Base-by-base conservation (phyloP, 2,888 invertebrate species). In the Drosophila cracens region DNA sequence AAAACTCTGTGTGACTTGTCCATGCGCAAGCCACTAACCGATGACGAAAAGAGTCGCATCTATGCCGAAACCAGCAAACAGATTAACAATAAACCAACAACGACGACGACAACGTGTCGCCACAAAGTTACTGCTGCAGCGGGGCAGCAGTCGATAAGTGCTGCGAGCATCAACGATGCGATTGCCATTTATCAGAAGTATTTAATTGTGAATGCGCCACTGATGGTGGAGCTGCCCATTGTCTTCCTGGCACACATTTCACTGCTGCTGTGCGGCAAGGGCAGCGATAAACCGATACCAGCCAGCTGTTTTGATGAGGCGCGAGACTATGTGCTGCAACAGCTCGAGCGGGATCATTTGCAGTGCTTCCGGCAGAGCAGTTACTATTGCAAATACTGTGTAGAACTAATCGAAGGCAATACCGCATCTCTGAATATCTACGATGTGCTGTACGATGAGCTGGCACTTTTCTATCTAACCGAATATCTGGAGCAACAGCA, bases 401-500 rank as follows among this genome's bases (percentile, higher is more conserved):
- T 99, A 84, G 98, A 99, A 93, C 95, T 99, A 73, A 94, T 92
- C 46, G 89, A 92, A 21, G 81, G 87, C 56, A 48, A 56, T 21
- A 43, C 52, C 1, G 71, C 79, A 1, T 69, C 62, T 7, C 54
- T 81, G 0, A 95, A 95, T 69, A 94, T 99, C 59, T 95, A 96
- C 83, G 99, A 99, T 94, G 96, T 99, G 92, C 94, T 99, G 62
- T 96, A 97, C 92, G 98, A 98, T 94, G 98, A 98, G 93, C 95
- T 96, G 73, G 96, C 98, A 67, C 94, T 99, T 74, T 98, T 98
- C 93, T 98, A 98, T 93, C 98, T 99, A 91, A 98, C 98, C 95
- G 99, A 99, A 95, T 99, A 96, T 94, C 95, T 98, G 94, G 99
- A 99, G 93, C 97, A 98, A 92, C 98, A 98, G 93, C 95, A 96